Evolutionary conservation across 2,113 vertebrate genomes (phyloP), one percentile per base, ranked within the genome.

Genomic region (Ornithorhynchus anatinus): DNA sequence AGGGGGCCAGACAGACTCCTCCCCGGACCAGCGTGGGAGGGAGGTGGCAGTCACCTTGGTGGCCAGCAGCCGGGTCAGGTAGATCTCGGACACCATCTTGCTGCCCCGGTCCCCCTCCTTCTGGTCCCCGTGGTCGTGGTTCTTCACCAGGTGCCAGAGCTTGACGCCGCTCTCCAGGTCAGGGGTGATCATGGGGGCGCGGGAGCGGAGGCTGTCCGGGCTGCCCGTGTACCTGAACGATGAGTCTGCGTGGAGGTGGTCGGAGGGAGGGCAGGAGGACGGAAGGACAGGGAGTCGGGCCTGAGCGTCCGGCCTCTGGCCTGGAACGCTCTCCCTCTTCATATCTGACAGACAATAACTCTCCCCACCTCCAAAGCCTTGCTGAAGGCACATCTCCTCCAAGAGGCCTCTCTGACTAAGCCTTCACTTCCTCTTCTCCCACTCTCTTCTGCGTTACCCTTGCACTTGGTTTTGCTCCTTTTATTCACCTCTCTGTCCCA

Each of bases 61-160:
- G 23, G 98, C 98, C 7, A 99, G 88, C 0, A 99, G 94, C 66
- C 98, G 92, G 52, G 98, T 99, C 87, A 99, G 91, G 88, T 99
- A 99, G 91, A 99, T 99, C 91, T 99, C 98, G 0, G 98, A 99
- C 31, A 99, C 98, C 98, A 99, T 99, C 92, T 99, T 99, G 84
- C 97, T 99, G 35, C 98, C 98, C 0, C 98, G 91, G 82, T 99
- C 98, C 0, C 98, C 97, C 56, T 99, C 98, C 80, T 99, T 99
- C 89, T 99, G 98, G 90, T 99, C 98, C 14, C 97, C 97, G 0
- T 99, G 98, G 58, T 99, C 98, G 3, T 99, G 98, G 89, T 99
- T 99, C 88, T 99, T 99, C 60, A 99, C 98, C 79, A 99, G 84
- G 68, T 99, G 98, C 98, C 98, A 99, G 66, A 99, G 95, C 82